Evolutionary conservation across 2,113 vertebrate genomes (phyloP), one percentile per base, ranked within the genome.

Genomic region (Scomber colias): DNA sequence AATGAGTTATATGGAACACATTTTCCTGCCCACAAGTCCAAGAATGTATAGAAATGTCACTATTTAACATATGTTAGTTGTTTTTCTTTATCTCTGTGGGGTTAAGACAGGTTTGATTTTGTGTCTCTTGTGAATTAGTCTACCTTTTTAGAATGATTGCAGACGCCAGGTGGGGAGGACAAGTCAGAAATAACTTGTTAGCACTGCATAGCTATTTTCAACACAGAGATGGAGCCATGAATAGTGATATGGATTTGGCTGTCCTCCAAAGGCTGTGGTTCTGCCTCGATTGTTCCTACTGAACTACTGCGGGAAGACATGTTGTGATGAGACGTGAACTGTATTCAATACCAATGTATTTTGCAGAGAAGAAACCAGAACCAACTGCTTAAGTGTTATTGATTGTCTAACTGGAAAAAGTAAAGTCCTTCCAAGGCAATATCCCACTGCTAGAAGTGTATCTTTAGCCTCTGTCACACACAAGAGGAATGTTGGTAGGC

Each of bases 111-210:
- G 0, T 31, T 50, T 59, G 61, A 40, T 17, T 54, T 61, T 76
- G 62, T 59, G 61, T 65, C 57, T 55, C 24, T 2, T 75, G n/a
- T 76, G 16, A 69, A 56, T 70, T 12, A 17, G 45, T 79, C 3
- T 11, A 81, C 31, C 30, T 68, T 77, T 66, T 61, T 16, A 17
- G 74, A 77, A 66, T 85, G 89, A 84, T 71, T 67, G 80, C 64
- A 63, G 73, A 79, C 55, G 66, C 78, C 82, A 84, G 71, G 68
- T 80, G 86, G 44, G 31, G 21, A 62, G 48, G 75, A 65, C 2
- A 19, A 77, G 81, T 84, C 81, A 48, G 82, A 89, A 92, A 88
- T 91, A 90, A 75, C 77, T 57, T 87, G 75, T 82, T 60, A 79
- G 59, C 70, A n/a, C 49, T 49, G 65, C 62, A 50, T 65, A 46